These are phyloP conservation scores for Penaeus indicus DNA, from an alignment of 1,140 invertebrate species.

Conservation along the genomic window DNA sequence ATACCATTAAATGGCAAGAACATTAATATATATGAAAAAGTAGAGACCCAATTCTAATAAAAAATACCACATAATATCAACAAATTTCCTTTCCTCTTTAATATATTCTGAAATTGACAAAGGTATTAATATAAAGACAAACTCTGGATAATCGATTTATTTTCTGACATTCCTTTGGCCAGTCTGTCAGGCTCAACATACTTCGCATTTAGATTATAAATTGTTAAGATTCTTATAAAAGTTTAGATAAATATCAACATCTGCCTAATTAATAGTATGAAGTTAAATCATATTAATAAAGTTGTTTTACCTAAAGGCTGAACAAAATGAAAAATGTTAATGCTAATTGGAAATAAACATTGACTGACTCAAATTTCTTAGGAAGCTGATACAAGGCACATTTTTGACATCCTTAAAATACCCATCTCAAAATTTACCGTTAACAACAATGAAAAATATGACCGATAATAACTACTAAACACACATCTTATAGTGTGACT, in stretches of 20 bases:
- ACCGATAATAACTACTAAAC: too few relatives aligned
- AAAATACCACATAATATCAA: not conserved
- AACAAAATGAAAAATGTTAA: not conserved
- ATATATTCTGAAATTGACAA: too few relatives aligned
- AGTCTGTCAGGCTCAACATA: too few relatives aligned
- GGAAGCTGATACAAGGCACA: constrained; percentile 46
- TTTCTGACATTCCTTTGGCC: too few relatives aligned
- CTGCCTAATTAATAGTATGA: constrained; percentile 44
- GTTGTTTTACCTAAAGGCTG: constrained; percentile 10
- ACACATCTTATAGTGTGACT: too few relatives aligned
- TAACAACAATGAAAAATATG: too few relatives aligned
- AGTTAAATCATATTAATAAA: constrained; percentile 41
- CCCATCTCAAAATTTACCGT: not conserved
- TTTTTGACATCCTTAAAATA: constrained; percentile 39
- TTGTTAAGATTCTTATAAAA: constrained; percentile 58
- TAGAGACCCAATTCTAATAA: too few relatives aligned
- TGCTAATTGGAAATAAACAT: constrained; percentile 13
- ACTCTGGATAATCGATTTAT: too few relatives aligned
- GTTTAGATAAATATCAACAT: constrained; percentile 57
- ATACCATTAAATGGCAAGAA: too few relatives aligned
- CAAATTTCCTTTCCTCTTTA: too few relatives aligned
- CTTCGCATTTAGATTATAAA: constrained; percentile 23
- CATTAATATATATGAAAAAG: too few relatives aligned
- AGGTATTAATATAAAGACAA: too few relatives aligned
- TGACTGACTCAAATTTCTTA: not conserved